phyloP scores from a whole-genome alignment of 1,140 invertebrate species.

The Palaemon carinicauda region DNA sequence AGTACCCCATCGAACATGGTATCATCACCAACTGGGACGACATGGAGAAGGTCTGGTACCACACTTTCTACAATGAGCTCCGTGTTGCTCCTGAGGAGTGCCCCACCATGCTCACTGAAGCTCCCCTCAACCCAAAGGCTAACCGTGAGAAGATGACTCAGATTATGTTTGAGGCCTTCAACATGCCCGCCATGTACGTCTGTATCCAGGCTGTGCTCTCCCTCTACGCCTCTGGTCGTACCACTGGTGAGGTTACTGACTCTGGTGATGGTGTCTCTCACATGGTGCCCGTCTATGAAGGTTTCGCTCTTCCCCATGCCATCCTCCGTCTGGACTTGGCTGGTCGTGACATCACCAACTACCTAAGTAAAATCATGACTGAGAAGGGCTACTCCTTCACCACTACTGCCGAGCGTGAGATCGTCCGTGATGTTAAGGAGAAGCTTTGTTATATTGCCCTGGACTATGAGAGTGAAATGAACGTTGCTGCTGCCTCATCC shows the following conservation, averaged over 20 bases:
- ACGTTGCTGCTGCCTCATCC: too few relatives aligned
- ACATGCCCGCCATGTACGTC: conserved; percentile 91
- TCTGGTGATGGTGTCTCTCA: conserved; percentile 40
- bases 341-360: neutral
- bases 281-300: conserved; percentile 31
- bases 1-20: conserved; percentile 94
- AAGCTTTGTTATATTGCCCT: too few relatives aligned
- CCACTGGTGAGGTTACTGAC: conserved; percentile 74
- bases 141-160: conserved; percentile 89
- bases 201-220: conserved; percentile 91
- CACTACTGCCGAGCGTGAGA: conserved; percentile 82
- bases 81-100: conserved; percentile 95
- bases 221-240: conserved; percentile 91
- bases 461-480: too few relatives aligned
- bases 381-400: conserved; percentile 71
- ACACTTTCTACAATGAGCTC: conserved; percentile 95
- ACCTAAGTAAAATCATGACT: conserved; percentile 87
- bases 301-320: neutral
- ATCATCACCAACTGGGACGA: conserved; percentile 97
- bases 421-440: conserved; percentile 62
- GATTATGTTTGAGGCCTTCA: conserved; percentile 95
- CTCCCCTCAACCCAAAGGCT: conserved; percentile 87
- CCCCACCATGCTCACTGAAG: conserved; percentile 87
- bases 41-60: conserved; percentile 97
- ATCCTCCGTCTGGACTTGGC: too few relatives aligned